phyloP scores from a whole-genome alignment of 2,113 vertebrate genomes.

The Cygnus atratus region DNA sequence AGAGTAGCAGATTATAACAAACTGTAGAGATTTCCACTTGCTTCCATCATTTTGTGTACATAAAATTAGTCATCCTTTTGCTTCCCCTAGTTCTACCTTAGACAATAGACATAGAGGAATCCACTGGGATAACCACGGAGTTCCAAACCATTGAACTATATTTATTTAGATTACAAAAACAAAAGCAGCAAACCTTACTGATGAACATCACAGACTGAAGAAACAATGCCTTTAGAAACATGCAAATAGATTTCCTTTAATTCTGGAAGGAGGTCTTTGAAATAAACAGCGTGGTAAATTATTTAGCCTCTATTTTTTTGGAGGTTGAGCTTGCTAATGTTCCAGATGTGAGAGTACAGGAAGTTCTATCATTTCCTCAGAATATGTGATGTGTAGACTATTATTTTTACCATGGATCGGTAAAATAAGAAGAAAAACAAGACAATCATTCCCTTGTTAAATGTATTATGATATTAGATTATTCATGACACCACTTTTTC shows the following conservation, averaged over 20 bases:
- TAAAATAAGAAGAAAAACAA: slow-evolving; percentile 31
- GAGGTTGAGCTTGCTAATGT: slow-evolving; percentile 47
- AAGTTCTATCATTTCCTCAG: slow-evolving; percentile 68
- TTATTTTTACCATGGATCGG: slow-evolving; percentile 17
- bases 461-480: neutral
- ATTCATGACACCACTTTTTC: neutral
- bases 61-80: slow-evolving; percentile 60
- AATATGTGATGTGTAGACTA: neutral
- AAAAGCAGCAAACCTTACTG: slow-evolving; percentile 49
- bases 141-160: slow-evolving; percentile 50
- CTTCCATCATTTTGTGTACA: neutral
- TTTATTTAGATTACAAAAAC: slow-evolving; percentile 63
- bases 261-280: slow-evolving; percentile 63
- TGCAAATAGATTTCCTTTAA: slow-evolving; percentile 70
- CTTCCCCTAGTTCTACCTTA: slow-evolving; percentile 35
- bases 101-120: slow-evolving; percentile 55
- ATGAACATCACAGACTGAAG: slow-evolving; percentile 64
- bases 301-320: slow-evolving; percentile 66
- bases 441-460: neutral
- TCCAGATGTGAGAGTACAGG: slow-evolving; percentile 71
- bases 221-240: slow-evolving; percentile 68
- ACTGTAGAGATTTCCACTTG: slow-evolving; percentile 5
- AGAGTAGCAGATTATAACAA: neutral
- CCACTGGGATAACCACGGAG: slow-evolving; percentile 25
- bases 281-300: slow-evolving; percentile 63